A percentile compares a stretch with the other conserved stretches of the same genome.
These are phyloP conservation scores for Ips typographus DNA, from an alignment of 1,140 invertebrate species.

Conservation along the genomic window DNA sequence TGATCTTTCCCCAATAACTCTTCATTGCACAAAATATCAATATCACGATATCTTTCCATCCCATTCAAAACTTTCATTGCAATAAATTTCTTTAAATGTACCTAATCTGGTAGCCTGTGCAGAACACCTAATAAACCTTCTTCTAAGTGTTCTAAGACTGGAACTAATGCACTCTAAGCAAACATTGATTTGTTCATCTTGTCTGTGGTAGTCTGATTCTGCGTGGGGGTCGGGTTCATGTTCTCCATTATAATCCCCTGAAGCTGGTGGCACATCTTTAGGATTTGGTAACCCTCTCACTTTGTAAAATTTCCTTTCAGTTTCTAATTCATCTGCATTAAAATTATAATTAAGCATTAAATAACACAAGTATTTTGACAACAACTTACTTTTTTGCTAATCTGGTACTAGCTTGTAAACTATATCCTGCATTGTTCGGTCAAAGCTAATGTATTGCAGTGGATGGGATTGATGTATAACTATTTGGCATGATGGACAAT, in stretches of 20 bases:
- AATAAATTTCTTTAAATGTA: constrained; percentile 96
- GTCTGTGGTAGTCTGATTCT: constrained; percentile 88
- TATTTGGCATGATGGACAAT: constrained; percentile 94
- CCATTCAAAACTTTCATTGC: constrained; percentile 91
- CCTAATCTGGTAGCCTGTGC: constrained; percentile 96
- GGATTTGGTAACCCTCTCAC: constrained; percentile 81
- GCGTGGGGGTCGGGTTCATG: constrained; percentile 67
- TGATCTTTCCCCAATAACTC: constrained; percentile 98
- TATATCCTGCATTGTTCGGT: constrained; percentile 98
- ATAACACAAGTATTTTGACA: too few relatives aligned
- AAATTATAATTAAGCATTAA: constrained; percentile 3
- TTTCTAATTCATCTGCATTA: constrained; percentile 77
- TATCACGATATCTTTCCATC: constrained; percentile 93
- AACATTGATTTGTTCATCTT: constrained; percentile 94
- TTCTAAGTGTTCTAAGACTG: constrained; percentile 80
- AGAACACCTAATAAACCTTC: constrained; percentile 90
- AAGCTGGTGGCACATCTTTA: constrained; percentile 77
- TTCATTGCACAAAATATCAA: constrained; percentile 98
- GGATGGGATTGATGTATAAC: constrained; percentile 98
- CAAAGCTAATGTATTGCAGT: constrained; percentile 96
- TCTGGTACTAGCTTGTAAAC: constrained; percentile 96
- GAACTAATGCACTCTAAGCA: constrained; percentile 85
- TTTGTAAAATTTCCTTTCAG: constrained; percentile 86
- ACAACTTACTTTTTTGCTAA: constrained; percentile 78
- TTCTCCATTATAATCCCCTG: constrained; percentile 61